phyloP scores from a whole-genome alignment of 2,888 invertebrate species.

The Spilarctia lutea region DNA sequence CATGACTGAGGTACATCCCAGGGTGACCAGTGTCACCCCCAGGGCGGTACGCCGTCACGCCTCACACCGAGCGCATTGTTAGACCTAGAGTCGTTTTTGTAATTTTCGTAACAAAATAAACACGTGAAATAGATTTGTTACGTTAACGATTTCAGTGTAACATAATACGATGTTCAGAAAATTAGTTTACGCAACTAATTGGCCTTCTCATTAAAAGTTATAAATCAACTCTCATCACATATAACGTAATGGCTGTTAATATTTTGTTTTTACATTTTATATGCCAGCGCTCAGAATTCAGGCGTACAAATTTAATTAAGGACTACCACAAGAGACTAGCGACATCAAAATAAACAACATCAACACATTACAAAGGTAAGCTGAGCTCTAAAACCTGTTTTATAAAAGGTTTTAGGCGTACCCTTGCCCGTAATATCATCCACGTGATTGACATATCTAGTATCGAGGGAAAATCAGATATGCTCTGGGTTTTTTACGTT shows the following conservation, averaged over 20 bases:
- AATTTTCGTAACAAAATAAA: not conserved
- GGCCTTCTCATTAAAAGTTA: constrained; percentile 1
- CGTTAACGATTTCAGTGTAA: not conserved
- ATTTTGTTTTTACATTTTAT: not conserved
- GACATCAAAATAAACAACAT: not conserved
- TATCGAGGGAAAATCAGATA: not conserved
- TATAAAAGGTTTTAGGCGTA: not conserved
- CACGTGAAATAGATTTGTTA: not conserved
- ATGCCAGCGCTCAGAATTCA: not conserved
- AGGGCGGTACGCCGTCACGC: too few species aligned
- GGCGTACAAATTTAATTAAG: not conserved
- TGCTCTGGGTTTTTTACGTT: not conserved
- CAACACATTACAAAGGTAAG: constrained; percentile 1
- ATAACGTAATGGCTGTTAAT: not conserved
- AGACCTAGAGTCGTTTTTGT: not conserved
- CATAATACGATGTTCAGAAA: not conserved
- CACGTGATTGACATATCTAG: not conserved
- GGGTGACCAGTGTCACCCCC: too few species aligned
- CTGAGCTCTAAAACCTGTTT: not conserved
- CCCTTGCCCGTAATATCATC: not conserved
- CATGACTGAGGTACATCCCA: too few species aligned
- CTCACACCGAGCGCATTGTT: too few species aligned
- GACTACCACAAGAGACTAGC: not conserved
- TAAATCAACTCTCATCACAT: not conserved
- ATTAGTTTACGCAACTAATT: not conserved